A percentile compares a stretch with the other conserved stretches of the same genome.
Conservation (phyloP, 2,797 vertebrate species). For the Semotilus atromaculatus region DNA sequence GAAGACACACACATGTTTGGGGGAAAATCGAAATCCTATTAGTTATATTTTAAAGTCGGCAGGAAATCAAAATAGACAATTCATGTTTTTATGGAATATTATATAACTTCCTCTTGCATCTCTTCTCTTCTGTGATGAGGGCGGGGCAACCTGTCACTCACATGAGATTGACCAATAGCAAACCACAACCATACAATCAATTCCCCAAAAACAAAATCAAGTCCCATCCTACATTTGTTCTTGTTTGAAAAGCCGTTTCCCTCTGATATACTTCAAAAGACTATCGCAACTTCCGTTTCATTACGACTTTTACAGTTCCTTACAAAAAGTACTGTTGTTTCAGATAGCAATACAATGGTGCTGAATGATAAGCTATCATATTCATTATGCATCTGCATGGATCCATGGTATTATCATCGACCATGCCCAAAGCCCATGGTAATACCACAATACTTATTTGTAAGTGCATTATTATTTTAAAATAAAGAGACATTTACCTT, state of each 20-base stretch:
- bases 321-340: neutral
- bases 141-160: neutral
- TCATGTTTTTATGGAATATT: too few relatives aligned
- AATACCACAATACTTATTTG: neutral
- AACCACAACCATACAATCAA: neutral
- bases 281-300: neutral
- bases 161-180: neutral
- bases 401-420: neutral
- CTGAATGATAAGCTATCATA: neutral
- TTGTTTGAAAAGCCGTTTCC: neutral
- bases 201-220: neutral
- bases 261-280: neutral
- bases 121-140: neutral
- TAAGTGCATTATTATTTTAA: neutral
- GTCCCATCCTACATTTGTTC: neutral
- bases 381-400: neutral
- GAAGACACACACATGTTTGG: neutral
- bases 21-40: neutral
- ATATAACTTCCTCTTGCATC: neutral
- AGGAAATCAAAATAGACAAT: too few relatives aligned
- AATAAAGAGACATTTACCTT: constrained; percentile 71
- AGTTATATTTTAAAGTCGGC: neutral
- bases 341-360: neutral
- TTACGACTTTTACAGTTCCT: neutral
- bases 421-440: neutral